Evolutionary conservation across 2,113 vertebrate species (phyloP).

Genomic region (Miniopterus natalensis): DNA sequence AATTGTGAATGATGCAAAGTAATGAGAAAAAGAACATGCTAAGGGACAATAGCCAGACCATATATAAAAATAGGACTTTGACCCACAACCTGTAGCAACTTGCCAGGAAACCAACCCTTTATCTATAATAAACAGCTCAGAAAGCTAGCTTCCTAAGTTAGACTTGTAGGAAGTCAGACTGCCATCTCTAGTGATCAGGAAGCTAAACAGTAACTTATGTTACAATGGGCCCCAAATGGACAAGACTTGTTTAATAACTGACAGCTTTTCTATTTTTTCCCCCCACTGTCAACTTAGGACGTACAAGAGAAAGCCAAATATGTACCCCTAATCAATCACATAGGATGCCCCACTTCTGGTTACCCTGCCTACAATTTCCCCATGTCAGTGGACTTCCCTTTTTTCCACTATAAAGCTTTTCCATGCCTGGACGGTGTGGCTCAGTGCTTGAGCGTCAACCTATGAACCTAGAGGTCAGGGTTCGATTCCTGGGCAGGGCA

Average conservation of each 20-base stretch:
- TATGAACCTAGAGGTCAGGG: too few species aligned
- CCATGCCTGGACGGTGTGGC: background rate
- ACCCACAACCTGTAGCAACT: background rate
- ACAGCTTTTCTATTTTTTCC: background rate
- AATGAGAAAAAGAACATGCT: background rate
- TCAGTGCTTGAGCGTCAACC: too few species aligned
- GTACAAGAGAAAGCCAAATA: background rate
- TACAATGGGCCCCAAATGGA: background rate
- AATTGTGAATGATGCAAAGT: slow-evolving; percentile 27
- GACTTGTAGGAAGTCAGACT: background rate
- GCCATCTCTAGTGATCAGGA: background rate
- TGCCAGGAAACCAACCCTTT: background rate
- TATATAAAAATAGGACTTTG: background rate
- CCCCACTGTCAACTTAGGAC: background rate
- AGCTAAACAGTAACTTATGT: background rate
- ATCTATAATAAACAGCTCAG: background rate
- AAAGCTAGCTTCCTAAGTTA: background rate
- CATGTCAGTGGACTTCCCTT: background rate
- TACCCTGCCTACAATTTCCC: background rate
- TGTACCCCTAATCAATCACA: background rate
- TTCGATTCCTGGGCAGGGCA: too few species aligned
- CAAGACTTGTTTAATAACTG: slow-evolving; percentile 10
- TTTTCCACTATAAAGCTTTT: background rate
- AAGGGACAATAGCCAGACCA: background rate
- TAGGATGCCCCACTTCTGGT: background rate